Evolutionary conservation across 1,140 invertebrate species (phyloP).

Genomic region (Bombus impatiens): DNA sequence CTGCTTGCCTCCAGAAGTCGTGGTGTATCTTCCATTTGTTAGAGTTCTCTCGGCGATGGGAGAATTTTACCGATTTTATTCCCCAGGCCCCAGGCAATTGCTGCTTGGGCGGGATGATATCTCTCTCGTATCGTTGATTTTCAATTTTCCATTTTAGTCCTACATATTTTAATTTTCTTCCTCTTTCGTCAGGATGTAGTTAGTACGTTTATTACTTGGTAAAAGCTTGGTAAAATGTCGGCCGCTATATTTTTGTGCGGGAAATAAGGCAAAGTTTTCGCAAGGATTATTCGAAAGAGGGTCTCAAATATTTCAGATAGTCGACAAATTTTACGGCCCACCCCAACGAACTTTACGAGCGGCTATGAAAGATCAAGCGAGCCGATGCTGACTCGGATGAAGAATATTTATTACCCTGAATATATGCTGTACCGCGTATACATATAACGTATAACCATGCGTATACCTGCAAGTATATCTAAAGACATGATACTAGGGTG

Average conservation of each 20-base stretch:
- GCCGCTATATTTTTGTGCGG: constrained; percentile 14
- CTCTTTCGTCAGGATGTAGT: background rate
- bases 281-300: constrained; percentile 43
- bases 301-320: constrained; percentile 61
- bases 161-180: background rate
- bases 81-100: background rate
- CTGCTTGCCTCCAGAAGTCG: background rate
- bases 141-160: background rate
- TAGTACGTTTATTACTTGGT: background rate
- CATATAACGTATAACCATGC: constrained; percentile 13
- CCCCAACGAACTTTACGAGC: constrained; percentile 67
- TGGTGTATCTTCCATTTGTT: background rate
- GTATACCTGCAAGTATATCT: constrained; percentile 31
- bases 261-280: constrained; percentile 18
- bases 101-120: background rate
- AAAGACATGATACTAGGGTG: constrained; percentile 9
- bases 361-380: constrained; percentile 74
- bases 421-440: constrained; percentile 43
- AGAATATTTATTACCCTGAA: constrained; percentile 73
- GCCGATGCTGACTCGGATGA: constrained; percentile 71
- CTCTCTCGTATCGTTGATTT: background rate
- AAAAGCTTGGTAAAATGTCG: constrained; percentile 11
- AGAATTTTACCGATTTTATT: background rate
- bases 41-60: background rate
- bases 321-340: constrained; percentile 72